Conservation (phyloP, 2,888 invertebrate genomes). For the Synanthedon formicaeformis region DNA sequence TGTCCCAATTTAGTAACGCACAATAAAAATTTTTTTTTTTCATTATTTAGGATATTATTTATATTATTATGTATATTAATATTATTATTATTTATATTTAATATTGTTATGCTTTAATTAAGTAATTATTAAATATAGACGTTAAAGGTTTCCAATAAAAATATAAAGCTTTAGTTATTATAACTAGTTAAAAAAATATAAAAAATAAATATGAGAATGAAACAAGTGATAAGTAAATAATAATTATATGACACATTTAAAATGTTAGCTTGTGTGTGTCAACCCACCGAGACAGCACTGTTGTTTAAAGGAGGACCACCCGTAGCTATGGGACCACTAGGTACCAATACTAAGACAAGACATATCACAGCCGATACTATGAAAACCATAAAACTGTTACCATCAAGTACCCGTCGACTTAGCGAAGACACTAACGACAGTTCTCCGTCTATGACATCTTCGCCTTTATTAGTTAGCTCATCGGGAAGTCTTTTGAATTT, state of each 20-base stretch:
- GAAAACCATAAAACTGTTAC: slow-evolving; percentile 44
- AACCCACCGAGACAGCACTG: slow-evolving; percentile 71
- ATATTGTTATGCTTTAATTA: no score
- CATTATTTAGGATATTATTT: no score
- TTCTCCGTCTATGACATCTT: slow-evolving; percentile 38
- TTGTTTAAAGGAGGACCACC: slow-evolving; percentile 66
- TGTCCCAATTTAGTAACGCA: slow-evolving; percentile 18
- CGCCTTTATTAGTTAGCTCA: slow-evolving; percentile 40
- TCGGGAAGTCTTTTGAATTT: slow-evolving; percentile 51
- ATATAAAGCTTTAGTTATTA: not conserved
- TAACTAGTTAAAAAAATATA: slow-evolving; percentile 7
- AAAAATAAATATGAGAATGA: slow-evolving; percentile 20
- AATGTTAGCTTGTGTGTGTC: slow-evolving; percentile 78
- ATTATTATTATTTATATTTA: no score
- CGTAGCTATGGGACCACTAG: slow-evolving; percentile 67
- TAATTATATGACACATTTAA: slow-evolving; percentile 39
- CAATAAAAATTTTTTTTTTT: no score
- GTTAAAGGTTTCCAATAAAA: slow-evolving; percentile 7
- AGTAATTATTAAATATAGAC: not conserved
- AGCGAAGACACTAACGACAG: slow-evolving; percentile 42
- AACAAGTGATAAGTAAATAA: slow-evolving; percentile 33
- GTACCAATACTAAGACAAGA: slow-evolving; percentile 48
- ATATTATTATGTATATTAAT: no score
- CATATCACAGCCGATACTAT: slow-evolving; percentile 38
- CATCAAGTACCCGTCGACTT: slow-evolving; percentile 32